Percentiles rank a stretch among this genome's conserved stretches.
Conservation (phyloP, 2,888 invertebrate species). For the Lordiphosa fenestrarum region DNA sequence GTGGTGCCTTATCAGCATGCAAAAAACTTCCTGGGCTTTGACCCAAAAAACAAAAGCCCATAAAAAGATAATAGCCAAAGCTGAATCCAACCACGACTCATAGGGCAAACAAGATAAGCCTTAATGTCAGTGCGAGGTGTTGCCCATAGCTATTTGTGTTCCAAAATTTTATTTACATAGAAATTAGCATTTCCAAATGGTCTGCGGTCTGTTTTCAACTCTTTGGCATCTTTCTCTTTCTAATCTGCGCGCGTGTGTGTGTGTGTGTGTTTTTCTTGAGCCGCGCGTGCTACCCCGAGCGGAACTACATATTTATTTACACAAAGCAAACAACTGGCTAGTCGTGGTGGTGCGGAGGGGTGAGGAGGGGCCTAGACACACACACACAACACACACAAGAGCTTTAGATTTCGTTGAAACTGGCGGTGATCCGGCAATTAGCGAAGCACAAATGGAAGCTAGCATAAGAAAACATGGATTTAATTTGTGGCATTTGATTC, state of each 20-base stretch:
- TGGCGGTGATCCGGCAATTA: constrained; percentile 59
- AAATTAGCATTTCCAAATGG: constrained; percentile 62
- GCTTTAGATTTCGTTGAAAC: constrained; percentile 15
- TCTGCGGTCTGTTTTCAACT: constrained; percentile 17
- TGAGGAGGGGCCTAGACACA: not conserved
- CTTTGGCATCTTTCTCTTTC: constrained; percentile 13
- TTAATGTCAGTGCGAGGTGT: constrained; percentile 41
- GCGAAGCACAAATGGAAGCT: constrained; percentile 26
- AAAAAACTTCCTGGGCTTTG: constrained; percentile 18
- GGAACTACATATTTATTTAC: constrained; percentile 48
- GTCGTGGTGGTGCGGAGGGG: not conserved
- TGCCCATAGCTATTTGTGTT: constrained; percentile 31
- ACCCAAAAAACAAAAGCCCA: constrained; percentile 39
- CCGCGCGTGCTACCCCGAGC: constrained; percentile 49
- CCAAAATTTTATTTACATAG: constrained; percentile 58
- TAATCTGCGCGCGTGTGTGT: constrained; percentile 6
- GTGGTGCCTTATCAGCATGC: constrained; percentile 9
- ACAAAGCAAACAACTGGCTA: constrained; percentile 30
- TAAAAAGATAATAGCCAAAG: constrained; percentile 36
- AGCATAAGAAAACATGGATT: constrained; percentile 3
- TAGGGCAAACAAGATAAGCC: constrained; percentile 52
- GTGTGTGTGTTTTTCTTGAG: constrained; percentile 27
- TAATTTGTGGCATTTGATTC: constrained; percentile 6
- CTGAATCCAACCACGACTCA: constrained; percentile 23
- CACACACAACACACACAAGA: not conserved